Base-by-base conservation (phyloP, 2,113 vertebrate species). In the Conger conger region DNA sequence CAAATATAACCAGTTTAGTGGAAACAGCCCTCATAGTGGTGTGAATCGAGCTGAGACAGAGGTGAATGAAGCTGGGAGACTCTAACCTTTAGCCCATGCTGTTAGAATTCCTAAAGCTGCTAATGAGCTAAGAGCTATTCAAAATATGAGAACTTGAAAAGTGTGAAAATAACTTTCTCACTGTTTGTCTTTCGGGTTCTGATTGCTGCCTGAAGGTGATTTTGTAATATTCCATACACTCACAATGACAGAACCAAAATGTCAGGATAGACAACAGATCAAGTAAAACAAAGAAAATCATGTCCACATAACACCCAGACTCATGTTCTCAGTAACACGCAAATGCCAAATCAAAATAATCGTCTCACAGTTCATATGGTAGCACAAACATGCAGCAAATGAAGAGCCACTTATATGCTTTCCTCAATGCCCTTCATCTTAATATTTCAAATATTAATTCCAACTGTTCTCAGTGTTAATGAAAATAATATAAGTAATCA, bases 91-190 rank as follows among this genome's bases (percentile, higher is more conserved):
- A 78, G 20, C 18, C 30, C n/a, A 33, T 27, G 30, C 38, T 80
- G 18, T 73, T 36, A 30, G 40, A 83, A 86, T 90, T 90, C 90
- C 94, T 86, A 95, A 96, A 95, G 95, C 95, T 89, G 94, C 89
- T 91, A 92, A 92, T 91, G 92, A 92, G 93, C 95, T 95, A 90
- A 95, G 96, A 90, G 95, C 95, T 89, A 96, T 96, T 95, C 96
- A 96, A 96, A 20, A 57, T 57, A 57, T 20, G 54, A 57, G 18
- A 57, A 57, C 54, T 3, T 57, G 54, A 16, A 57, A 16, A 16
- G 13, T 3, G 15, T 9, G 17, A 57, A 20, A 57, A 16, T 57
- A 63, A 27, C 2, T 63, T 63, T 27, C 50, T 53, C 8, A 53
- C 50, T 27, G 57, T 63, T 20, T 93, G 92, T 95, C 96, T 95